Conservation (phyloP, 2,797 vertebrate genomes). For the Macropodus opercularis region DNA sequence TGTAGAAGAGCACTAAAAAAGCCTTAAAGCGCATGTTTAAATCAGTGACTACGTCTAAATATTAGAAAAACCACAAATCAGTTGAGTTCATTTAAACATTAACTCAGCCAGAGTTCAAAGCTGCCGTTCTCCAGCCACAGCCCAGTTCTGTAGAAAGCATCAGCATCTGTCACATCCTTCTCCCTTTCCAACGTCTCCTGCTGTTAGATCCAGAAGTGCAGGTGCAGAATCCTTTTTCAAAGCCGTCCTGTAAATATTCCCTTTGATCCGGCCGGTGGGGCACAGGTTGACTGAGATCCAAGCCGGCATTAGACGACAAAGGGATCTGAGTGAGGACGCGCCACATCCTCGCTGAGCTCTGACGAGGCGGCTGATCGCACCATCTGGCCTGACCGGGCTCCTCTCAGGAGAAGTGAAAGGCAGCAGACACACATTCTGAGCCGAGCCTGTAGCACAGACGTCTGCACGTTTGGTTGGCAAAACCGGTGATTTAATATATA, state of each 20-base stretch:
- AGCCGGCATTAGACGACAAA: constrained; percentile 67
- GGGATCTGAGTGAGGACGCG: constrained; percentile 68
- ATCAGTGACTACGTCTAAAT: background rate
- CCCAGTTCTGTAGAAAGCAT: constrained; percentile 34
- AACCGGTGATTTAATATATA: too few species aligned
- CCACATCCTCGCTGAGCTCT: constrained; percentile 58
- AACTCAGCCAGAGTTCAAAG: too few species aligned
- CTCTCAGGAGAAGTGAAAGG: too few species aligned
- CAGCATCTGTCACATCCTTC: constrained; percentile 26
- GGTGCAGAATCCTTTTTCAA: constrained; percentile 38
- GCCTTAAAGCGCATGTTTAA: too few species aligned
- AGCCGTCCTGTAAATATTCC: constrained; percentile 50
- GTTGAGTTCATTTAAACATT: background rate
- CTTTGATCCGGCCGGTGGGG: constrained; percentile 67
- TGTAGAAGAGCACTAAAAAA: too few species aligned
- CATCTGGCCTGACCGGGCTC: constrained; percentile 67
- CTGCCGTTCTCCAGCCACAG: too few species aligned
- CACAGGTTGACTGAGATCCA: constrained; percentile 62
- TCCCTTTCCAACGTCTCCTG: background rate
- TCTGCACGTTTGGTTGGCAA: too few species aligned
- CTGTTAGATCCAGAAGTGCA: constrained; percentile 2
- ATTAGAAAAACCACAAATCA: background rate
- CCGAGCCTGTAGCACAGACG: too few species aligned
- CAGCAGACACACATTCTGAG: too few species aligned
- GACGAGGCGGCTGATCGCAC: constrained; percentile 68